Percentiles rank a stretch among this genome's conserved stretches.
Evolutionary conservation across 2,888 invertebrate species (phyloP).

Genomic region (Lycocerus yunnanus): DNA sequence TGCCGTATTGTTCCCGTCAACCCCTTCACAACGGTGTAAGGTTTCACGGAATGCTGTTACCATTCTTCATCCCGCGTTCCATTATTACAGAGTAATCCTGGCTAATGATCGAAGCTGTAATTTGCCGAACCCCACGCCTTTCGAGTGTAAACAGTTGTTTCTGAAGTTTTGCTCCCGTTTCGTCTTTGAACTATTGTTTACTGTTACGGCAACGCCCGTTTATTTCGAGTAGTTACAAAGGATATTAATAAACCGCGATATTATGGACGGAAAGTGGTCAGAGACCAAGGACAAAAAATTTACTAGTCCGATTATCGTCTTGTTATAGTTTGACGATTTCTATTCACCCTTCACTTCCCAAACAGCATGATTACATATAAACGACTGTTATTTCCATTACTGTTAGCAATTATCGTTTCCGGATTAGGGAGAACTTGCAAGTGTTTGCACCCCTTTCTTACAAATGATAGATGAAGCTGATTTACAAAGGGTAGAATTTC

Average conservation of each 20-base stretch:
- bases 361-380: constrained; percentile 45
- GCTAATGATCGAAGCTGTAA: constrained; percentile 45
- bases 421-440: constrained; percentile 46
- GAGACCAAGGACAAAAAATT: background rate
- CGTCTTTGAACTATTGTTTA: constrained; percentile 34
- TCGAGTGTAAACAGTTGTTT: constrained; percentile 41
- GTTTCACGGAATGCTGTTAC: constrained; percentile 37
- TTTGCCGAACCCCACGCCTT: constrained; percentile 38
- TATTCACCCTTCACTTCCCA: constrained; percentile 29
- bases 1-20: constrained; percentile 37
- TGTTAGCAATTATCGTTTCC: constrained; percentile 56
- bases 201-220: constrained; percentile 23
- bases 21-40: constrained; percentile 37
- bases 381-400: constrained; percentile 51
- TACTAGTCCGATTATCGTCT: constrained; percentile 11
- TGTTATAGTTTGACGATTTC: constrained; percentile 13
- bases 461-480: constrained; percentile 50
- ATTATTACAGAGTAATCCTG: constrained; percentile 45
- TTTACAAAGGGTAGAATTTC: constrained; percentile 35
- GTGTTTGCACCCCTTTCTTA: constrained; percentile 45
- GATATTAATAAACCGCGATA: background rate
- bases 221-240: constrained; percentile 14
- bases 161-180: constrained; percentile 38
- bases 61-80: constrained; percentile 43
- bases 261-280: background rate